Conservation (phyloP, 2,888 invertebrate genomes). For the Tanaodytes sp. region DNA sequence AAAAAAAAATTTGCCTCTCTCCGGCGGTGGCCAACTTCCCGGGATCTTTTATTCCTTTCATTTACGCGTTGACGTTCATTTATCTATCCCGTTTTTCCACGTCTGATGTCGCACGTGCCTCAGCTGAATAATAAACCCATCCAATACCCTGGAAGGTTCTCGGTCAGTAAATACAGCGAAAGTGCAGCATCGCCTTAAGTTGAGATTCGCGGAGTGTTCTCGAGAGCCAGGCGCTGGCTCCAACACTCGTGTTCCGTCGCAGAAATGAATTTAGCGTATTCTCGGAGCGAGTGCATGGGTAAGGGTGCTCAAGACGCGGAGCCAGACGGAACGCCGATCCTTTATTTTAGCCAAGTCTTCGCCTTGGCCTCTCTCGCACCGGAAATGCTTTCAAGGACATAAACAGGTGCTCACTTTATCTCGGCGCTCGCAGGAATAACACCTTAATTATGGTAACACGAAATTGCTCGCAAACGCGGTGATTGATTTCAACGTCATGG, state of each 20-base stretch:
- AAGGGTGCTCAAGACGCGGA: conserved; percentile 32
- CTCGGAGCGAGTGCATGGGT: conserved; percentile 25
- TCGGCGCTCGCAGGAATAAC: conserved; percentile 7
- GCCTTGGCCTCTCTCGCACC: neutral
- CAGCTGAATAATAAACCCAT: conserved; percentile 35
- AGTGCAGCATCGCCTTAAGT: conserved; percentile 16
- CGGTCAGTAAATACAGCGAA: conserved; percentile 32
- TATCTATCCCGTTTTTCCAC: too few relatives aligned
- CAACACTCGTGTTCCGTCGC: conserved; percentile 35
- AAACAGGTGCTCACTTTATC: conserved; percentile 38
- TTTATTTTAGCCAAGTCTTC: conserved; percentile 32
- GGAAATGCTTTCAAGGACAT: neutral
- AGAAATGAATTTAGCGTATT: conserved; percentile 39
- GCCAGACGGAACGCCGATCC: conserved; percentile 33
- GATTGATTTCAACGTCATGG: too few relatives aligned
- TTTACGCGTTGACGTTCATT: too few relatives aligned
- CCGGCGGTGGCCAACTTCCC: too few relatives aligned
- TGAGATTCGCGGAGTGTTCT: conserved; percentile 28
- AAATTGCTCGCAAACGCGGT: too few relatives aligned
- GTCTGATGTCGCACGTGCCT: too few relatives aligned
- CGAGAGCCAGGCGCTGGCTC: conserved; percentile 22
- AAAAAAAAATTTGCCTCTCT: too few relatives aligned
- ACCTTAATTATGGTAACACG: neutral
- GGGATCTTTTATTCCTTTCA: too few relatives aligned
- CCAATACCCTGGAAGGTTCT: conserved; percentile 8